Conservation (phyloP, 2,113 vertebrate species). For the pig (Sus scrofa) region DNA sequence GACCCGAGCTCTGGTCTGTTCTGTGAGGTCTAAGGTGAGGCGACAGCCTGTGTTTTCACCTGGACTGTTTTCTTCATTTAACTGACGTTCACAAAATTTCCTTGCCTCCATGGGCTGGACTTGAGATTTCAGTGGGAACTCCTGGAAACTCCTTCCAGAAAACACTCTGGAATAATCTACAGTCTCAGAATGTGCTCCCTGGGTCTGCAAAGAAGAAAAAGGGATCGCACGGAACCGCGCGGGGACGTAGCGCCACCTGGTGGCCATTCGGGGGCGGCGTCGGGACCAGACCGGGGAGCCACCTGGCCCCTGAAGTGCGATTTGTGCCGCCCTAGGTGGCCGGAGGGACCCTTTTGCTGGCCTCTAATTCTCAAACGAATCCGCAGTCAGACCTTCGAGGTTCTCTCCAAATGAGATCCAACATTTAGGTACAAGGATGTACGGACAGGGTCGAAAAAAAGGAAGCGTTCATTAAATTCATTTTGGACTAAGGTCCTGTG, state of each 20-base stretch:
- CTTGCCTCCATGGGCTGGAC: not conserved
- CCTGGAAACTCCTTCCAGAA: not conserved
- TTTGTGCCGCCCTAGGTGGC: not conserved
- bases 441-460: not conserved
- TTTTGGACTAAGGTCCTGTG: not conserved
- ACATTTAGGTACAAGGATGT: not conserved
- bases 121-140: not conserved
- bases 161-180: not conserved
- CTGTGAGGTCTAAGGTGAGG: not conserved
- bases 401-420: not conserved
- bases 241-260: not conserved
- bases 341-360: rapidly evolving
- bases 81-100: not conserved
- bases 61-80: not conserved
- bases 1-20: no score
- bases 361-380: not conserved
- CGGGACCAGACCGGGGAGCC: not conserved
- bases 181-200: not conserved
- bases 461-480: not conserved
- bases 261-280: not conserved
- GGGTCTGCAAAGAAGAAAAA: rapidly evolving
- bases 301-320: rapidly evolving
- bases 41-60: not conserved
- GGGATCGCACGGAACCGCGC: rapidly evolving
- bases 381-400: not conserved